These are phyloP conservation scores for Ostrea denselamellosa DNA, from an alignment of 1,140 invertebrate genomes.

Conservation along the genomic window DNA sequence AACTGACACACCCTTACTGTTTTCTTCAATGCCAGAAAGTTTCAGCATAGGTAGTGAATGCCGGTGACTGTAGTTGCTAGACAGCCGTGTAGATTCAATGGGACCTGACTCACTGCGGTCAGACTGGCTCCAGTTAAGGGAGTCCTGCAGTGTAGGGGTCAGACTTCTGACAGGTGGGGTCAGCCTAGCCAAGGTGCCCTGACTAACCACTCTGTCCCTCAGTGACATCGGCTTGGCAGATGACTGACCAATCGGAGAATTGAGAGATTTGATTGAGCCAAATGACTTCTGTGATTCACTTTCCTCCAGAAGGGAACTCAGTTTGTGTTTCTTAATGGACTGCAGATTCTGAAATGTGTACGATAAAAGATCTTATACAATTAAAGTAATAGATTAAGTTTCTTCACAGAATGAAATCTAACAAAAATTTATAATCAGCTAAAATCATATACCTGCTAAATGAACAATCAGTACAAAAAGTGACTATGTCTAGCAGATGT, in stretches of 20 bases:
- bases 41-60: constrained; percentile 8
- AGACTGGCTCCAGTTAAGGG: constrained; percentile 60
- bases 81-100: constrained; percentile 46
- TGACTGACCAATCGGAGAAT: constrained; percentile 2
- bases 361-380: not conserved
- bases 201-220: constrained; percentile 57
- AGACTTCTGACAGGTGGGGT: constrained; percentile 72
- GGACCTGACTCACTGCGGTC: constrained; percentile 24
- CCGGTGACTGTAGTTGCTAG: not conserved
- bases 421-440: no score
- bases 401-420: not conserved
- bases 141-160: constrained; percentile 72
- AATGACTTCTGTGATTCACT: constrained; percentile 15
- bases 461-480: no score
- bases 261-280: not conserved
- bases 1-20: constrained; percentile 9
- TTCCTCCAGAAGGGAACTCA: constrained; percentile 12
- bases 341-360: constrained; percentile 35
- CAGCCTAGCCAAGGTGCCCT: constrained; percentile 46
- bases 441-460: no score
- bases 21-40: not conserved
- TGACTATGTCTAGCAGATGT: no score
- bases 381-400: not conserved
- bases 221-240: constrained; percentile 48
- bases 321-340: constrained; percentile 33